These are phyloP conservation scores for Fragum sueziense DNA, from an alignment of 2,888 invertebrate species.

Conservation along the genomic window DNA sequence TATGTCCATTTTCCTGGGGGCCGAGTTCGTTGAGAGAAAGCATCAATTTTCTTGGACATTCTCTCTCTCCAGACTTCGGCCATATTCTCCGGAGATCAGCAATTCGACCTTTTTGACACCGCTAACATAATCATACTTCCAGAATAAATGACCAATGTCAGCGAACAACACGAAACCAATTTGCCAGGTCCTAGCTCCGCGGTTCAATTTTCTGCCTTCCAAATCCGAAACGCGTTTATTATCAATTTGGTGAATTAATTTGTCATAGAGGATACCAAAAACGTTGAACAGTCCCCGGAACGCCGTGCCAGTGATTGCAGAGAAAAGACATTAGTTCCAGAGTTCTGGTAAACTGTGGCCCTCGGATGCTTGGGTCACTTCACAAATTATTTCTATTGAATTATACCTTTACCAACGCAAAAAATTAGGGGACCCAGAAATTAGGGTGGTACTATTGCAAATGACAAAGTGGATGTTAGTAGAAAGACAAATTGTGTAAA, in stretches of 20 bases:
- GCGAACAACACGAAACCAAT: constrained; percentile 58
- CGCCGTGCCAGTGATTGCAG: constrained; percentile 51
- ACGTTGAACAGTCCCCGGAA: constrained; percentile 30
- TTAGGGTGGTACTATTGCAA: no score
- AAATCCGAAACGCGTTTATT: constrained; percentile 65
- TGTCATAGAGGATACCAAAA: constrained; percentile 54
- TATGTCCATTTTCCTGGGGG: constrained; percentile 18
- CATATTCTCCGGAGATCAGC: constrained; percentile 51
- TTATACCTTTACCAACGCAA: no score
- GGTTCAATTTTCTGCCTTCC: constrained; percentile 63
- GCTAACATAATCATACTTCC: constrained; percentile 59
- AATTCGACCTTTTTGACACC: constrained; percentile 47
- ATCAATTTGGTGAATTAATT: constrained; percentile 66
- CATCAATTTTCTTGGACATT: constrained; percentile 27
- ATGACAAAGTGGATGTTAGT: no score
- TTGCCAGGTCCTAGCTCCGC: constrained; percentile 52
- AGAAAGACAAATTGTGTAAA: no score
- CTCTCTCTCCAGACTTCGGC: constrained; percentile 32
- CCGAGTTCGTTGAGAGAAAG: constrained; percentile 10
- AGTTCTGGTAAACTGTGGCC: constrained; percentile 38
- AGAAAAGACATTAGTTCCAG: constrained; percentile 61
- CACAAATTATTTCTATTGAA: constrained; percentile 57
- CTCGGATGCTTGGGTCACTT: constrained; percentile 55
- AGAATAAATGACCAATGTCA: constrained; percentile 64
- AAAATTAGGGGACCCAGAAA: no score